Conservation (phyloP, 2,888 invertebrate species). For the Pegoplata infirma region DNA sequence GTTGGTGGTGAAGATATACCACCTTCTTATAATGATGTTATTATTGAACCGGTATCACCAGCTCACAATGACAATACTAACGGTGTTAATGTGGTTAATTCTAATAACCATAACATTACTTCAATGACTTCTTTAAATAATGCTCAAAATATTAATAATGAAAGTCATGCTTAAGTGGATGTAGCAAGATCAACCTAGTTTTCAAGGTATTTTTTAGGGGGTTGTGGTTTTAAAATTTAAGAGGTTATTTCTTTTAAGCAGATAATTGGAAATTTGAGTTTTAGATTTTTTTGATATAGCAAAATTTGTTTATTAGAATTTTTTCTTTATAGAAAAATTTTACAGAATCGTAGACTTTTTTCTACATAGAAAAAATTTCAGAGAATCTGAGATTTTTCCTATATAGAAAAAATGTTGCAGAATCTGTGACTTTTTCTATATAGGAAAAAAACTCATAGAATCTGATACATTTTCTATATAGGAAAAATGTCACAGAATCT, state of each 20-base stretch:
- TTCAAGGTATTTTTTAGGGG: conserved; percentile 35
- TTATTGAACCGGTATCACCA: conserved; percentile 51
- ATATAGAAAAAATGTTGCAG: too few relatives aligned
- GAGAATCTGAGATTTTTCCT: too few relatives aligned
- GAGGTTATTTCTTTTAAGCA: conserved; percentile 18
- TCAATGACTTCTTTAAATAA: conserved; percentile 8
- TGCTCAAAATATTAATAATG: conserved; percentile 64
- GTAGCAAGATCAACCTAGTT: neutral
- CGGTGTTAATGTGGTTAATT: conserved; percentile 53
- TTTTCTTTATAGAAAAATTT: neutral
- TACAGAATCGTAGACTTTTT: neutral
- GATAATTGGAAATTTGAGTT: too few relatives aligned
- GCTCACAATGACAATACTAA: conserved; percentile 59
- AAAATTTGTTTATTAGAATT: too few relatives aligned
- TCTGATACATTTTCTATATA: neutral
- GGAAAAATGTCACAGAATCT: too few relatives aligned
- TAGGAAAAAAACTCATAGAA: neutral
- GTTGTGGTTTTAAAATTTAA: conserved; percentile 18
- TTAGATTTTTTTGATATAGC: too few relatives aligned
- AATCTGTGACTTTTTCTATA: too few relatives aligned
- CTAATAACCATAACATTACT: conserved; percentile 16
- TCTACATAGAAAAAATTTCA: too few relatives aligned
- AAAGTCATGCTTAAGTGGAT: conserved; percentile 71
- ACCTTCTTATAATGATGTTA: conserved; percentile 69
- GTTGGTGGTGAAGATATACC: conserved; percentile 60